Base-by-base conservation (phyloP, 2,888 invertebrate species). In the Aquatica leii region DNA sequence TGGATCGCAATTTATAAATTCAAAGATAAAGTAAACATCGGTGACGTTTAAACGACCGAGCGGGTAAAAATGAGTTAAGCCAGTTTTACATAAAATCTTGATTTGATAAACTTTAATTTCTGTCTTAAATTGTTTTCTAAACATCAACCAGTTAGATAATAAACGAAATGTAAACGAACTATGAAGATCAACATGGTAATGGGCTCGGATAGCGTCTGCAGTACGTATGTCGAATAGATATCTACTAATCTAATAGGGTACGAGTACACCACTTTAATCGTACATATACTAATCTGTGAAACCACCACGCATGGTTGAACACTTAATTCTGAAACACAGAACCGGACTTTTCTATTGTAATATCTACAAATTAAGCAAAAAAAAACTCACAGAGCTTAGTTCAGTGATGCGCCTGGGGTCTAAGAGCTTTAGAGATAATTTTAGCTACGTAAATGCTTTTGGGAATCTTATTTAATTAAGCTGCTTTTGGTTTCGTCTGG, bases 251-350 rank as follows among this genome's bases (percentile, higher is more conserved):
- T 65, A 67, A 67, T 69, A 66, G 70, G 69, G 68, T 69, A 70
- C 66, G 70, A 69, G 71, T 71, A 69, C 70, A 71, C 71, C 71
- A 71, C 69, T 72, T 73, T 73, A 72, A 73, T 74, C 69, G 71
- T 68, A 70, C 69, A 69, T 70, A 72, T 68, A 72, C 69, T 74
- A 74, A 74, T 74, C 71, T 71, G 70, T 68, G 69, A 71, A 73
- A 69, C 69, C 71, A 65, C 70, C 57, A 70, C 68, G 71, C 68
- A 67, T 62, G 66, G 66, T 65, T 71, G 70, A 68, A 65, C 69
- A 64, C 66, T 68, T 72, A 34, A 51, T 59, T 52, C 35, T 12
- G 3, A 1, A 14, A 11, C 21, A 17, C 59, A 59, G 59, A 21
- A 37, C 52, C 59, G 59, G 51, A 51, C 52, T 59, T 11, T 20